A percentile compares a stretch with the other conserved stretches of the same genome.
Conservation (phyloP, 2,888 invertebrate genomes). For the Pilophorus perplexus region DNA sequence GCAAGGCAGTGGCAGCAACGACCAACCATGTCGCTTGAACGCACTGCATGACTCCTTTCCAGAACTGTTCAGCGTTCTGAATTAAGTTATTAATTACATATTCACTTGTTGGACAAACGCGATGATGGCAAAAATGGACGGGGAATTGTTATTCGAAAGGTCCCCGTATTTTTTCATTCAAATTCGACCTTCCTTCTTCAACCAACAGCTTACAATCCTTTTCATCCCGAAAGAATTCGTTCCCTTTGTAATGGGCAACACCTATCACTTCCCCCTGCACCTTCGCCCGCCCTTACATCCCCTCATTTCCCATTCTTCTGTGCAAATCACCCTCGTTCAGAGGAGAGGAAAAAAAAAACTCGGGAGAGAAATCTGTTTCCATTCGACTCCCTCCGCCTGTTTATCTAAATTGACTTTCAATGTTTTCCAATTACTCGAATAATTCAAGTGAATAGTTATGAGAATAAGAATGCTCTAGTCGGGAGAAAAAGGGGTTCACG, state of each 20-base stretch:
- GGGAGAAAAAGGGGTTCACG: neutral
- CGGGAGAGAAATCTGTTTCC: neutral
- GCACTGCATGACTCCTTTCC: too few species aligned
- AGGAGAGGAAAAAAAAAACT: too few species aligned
- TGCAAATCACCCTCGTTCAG: neutral
- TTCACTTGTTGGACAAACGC: too few species aligned
- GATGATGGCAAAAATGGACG: too few species aligned
- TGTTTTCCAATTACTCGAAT: neutral
- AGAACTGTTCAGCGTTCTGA: too few species aligned
- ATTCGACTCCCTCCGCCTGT: neutral
- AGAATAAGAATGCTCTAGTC: neutral
- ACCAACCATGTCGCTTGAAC: too few species aligned
- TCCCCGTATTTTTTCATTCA: too few species aligned
- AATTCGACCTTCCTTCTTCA: too few species aligned
- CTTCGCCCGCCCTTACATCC: neutral
- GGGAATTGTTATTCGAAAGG: too few species aligned
- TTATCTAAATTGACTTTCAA: neutral
- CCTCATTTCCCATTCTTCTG: neutral
- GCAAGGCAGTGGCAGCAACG: too few species aligned
- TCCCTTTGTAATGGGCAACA: neutral
- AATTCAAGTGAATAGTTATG: neutral
- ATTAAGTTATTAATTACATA: too few species aligned
- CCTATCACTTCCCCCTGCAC: neutral
- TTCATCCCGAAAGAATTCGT: neutral
- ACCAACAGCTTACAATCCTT: too few species aligned